phyloP scores from a whole-genome alignment of 2,888 invertebrate species.

The Blastobasis adustella region DNA sequence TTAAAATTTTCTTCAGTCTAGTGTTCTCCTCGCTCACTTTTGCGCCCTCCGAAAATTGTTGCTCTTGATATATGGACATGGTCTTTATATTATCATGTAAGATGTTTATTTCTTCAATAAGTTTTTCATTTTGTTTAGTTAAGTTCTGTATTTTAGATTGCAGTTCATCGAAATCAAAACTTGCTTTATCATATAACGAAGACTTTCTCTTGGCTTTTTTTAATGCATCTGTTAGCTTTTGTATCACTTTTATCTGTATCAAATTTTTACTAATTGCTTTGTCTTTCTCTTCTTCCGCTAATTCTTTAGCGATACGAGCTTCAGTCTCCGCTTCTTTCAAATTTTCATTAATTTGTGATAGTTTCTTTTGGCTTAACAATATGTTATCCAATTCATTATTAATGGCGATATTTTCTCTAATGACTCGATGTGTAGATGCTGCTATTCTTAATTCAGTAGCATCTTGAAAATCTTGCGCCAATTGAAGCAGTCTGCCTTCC shows the following conservation, averaged over 20 bases:
- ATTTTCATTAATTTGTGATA: conserved; percentile 77
- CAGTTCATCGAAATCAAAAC: conserved; percentile 49
- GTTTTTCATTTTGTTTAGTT: conserved; percentile 59
- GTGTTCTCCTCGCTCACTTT: conserved; percentile 69
- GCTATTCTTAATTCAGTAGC: conserved; percentile 91
- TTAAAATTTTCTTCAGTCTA: conserved; percentile 73
- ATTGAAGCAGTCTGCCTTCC: conserved; percentile 84
- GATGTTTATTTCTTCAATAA: conserved; percentile 58
- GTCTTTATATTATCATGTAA: conserved; percentile 75
- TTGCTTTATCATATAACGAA: conserved; percentile 51
- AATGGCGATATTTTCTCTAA: conserved; percentile 88
- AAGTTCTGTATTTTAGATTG: conserved; percentile 50
- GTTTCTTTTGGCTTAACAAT: conserved; percentile 75
- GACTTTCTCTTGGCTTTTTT: conserved; percentile 67
- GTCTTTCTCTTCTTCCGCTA: conserved; percentile 78
- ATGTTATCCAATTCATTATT: conserved; percentile 84
- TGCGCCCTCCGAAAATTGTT: conserved; percentile 52
- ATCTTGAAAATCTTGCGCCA: conserved; percentile 89
- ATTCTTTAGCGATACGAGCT: conserved; percentile 68
- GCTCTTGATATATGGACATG: conserved; percentile 60
- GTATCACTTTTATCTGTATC: conserved; percentile 78
- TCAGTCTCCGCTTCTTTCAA: conserved; percentile 74
- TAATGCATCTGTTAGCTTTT: conserved; percentile 75
- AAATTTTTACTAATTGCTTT: conserved; percentile 75
- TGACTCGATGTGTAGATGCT: conserved; percentile 89